Evolutionary conservation across 35 echinoderm and acorn worm genomes (phyloP).

Genomic region (Antedon bifida): DNA sequence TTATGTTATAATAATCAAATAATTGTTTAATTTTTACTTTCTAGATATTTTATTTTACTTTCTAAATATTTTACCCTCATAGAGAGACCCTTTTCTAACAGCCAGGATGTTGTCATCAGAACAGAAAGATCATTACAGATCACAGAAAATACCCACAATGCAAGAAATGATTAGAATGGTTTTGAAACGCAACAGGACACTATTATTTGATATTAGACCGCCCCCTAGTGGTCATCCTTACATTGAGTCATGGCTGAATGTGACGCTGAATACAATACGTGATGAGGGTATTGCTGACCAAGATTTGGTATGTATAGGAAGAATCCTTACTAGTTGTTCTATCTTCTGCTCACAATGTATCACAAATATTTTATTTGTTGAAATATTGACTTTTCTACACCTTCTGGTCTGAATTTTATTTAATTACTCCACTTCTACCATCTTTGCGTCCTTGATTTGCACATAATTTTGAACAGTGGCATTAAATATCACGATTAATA

Average conservation of each 20-base stretch:
- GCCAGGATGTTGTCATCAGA: slow-evolving; percentile 13
- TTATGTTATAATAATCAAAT: no score
- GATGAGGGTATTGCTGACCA: slow-evolving; percentile 19
- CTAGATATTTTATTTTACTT: background rate
- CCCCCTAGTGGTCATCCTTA: slow-evolving; percentile 39
- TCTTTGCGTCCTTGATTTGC: no score
- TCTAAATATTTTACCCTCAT: background rate
- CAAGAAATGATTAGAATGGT: slow-evolving; percentile 17
- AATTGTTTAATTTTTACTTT: no score
- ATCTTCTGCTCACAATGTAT: no score
- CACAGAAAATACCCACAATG: slow-evolving; percentile 26
- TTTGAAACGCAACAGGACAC: slow-evolving; percentile 14
- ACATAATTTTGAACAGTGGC: no score
- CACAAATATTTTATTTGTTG: no score
- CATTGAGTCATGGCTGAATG: slow-evolving; percentile 25
- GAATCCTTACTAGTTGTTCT: no score
- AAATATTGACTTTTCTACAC: no score
- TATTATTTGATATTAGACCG: slow-evolving; percentile 32
- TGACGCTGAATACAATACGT: slow-evolving; percentile 25
- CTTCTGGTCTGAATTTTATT: no score
- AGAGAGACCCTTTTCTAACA: slow-evolving; percentile 33
- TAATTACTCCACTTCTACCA: no score
- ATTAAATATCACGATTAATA: no score
- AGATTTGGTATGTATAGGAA: slow-evolving; percentile 28
- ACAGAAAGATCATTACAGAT: slow-evolving; percentile 21